Conservation (phyloP, 1,140 invertebrate genomes). For the Dermatophagoides farinae region DNA sequence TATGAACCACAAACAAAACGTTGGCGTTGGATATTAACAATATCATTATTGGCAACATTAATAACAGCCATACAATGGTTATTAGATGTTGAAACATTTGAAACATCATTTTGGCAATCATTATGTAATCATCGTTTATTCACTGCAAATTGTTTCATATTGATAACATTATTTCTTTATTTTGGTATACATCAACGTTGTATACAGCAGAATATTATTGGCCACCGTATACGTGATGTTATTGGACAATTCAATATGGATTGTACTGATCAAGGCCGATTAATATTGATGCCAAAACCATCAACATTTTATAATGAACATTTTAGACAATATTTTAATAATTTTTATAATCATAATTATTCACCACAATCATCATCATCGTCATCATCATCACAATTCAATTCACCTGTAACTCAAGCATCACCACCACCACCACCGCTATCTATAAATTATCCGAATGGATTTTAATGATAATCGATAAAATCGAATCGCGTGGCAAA, state of each 20-base stretch:
- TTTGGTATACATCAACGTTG: conserved; percentile 82
- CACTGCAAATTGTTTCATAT: conserved; percentile 61
- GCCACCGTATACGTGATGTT: conserved; percentile 61
- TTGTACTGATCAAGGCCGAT: conserved; percentile 82
- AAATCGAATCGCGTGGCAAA: too few relatives aligned
- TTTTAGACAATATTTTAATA: too few relatives aligned
- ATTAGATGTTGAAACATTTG: conserved; percentile 62
- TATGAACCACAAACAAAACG: conserved; percentile 68
- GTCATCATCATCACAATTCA: too few relatives aligned
- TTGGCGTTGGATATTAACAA: conserved; percentile 72
- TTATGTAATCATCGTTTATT: conserved; percentile 89
- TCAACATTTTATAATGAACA: neutral
- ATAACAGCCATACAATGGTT: conserved; percentile 85
- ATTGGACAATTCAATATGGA: conserved; percentile 92
- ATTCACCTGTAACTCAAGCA: too few relatives aligned
- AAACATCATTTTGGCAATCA: conserved; percentile 55
- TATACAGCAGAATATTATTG: conserved; percentile 86
- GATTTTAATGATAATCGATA: too few relatives aligned
- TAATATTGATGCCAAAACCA: conserved; percentile 60
- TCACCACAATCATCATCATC: too few relatives aligned
- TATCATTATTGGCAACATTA: conserved; percentile 66
- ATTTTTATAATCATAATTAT: too few relatives aligned
- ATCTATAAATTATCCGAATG: too few relatives aligned
- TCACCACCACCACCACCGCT: too few relatives aligned
- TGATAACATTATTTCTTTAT: conserved; percentile 56